Evolutionary conservation across 2,888 invertebrate genomes (phyloP).

Genomic region (Rapana venosa): DNA sequence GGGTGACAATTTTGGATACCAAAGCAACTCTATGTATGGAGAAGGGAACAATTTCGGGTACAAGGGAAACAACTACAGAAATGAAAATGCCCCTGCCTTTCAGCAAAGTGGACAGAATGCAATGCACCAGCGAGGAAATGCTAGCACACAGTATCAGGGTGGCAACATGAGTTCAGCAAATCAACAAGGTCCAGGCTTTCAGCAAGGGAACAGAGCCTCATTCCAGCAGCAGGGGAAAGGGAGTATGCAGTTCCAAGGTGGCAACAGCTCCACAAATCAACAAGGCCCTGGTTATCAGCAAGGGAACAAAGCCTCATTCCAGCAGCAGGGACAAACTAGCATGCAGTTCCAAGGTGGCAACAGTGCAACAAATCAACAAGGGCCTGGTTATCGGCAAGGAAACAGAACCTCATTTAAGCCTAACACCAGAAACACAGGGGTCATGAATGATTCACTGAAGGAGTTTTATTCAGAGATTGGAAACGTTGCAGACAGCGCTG

Average conservation of each 20-base stretch:
- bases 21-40: not conserved
- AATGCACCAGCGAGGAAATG: not conserved
- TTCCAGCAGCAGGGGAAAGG: not conserved
- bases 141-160: not conserved
- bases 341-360: no score
- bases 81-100: not conserved
- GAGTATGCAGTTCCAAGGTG: no score
- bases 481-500: not conserved
- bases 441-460: not conserved
- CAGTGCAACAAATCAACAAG: not conserved
- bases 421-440: not conserved
- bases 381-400: not conserved
- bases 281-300: not conserved
- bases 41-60: not conserved
- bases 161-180: not conserved
- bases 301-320: not conserved
- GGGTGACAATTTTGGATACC: not conserved
- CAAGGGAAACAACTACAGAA: not conserved
- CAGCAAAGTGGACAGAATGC: not conserved
- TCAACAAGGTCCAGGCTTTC: not conserved
- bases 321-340: not conserved
- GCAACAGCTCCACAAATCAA: not conserved
- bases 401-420: conserved; percentile 2
- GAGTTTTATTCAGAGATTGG: conserved; percentile 5
- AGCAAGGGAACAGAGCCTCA: not conserved